Base-by-base conservation (phyloP, 2,888 invertebrate species). In the Mantis religiosa region DNA sequence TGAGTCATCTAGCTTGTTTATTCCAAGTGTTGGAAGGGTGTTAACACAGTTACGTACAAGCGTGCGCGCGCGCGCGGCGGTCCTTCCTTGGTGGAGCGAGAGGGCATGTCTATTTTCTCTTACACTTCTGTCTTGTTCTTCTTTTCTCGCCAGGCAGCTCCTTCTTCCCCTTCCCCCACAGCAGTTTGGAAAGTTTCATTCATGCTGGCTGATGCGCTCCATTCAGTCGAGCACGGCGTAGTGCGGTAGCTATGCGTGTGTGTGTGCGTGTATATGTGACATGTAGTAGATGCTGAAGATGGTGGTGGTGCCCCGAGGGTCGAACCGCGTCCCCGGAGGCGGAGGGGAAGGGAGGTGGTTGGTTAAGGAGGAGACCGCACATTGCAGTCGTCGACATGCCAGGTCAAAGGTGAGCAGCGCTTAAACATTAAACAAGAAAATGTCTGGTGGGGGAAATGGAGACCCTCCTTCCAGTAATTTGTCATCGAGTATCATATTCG, bases 61-160 rank as follows among this genome's bases (percentile, higher is more conserved):
- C 54, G 54, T 25, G 41, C 41, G 54, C 54, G 54, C 15, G 54
- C 54, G 54, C 54, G 54, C 54, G 54, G 54, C 54, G 54, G 54
- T 71, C 54, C 54, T 71, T 71, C 54, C 54, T 71, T 71, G 54
- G 54, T 20, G 14, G 20, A 71, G 54, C 54, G 54, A 71, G 54
- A 71, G 25, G 2, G 54, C 88, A 89, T 88, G 87, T 83, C 83
- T 34, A 47, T 83, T 84, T 90, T 91, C 92, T 92, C 92, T 92
- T 92, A 92, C 92, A 92, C 91, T 91, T 91, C 90, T 91, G 90
- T 91, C 90, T 90, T 91, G 91, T n/a, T 54, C 91, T 90, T 89
- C 91, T 92, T 91, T 92, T 92, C 92, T 92, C 93, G 92, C 93
- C 93, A 92, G 92, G 92, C 92, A 92, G 91, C 90, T 89, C 89